Percentiles rank a stretch among this genome's conserved stretches.
These are phyloP conservation scores for Gambusia affinis DNA, from an alignment of 2,113 vertebrate species.

Conservation along the genomic window DNA sequence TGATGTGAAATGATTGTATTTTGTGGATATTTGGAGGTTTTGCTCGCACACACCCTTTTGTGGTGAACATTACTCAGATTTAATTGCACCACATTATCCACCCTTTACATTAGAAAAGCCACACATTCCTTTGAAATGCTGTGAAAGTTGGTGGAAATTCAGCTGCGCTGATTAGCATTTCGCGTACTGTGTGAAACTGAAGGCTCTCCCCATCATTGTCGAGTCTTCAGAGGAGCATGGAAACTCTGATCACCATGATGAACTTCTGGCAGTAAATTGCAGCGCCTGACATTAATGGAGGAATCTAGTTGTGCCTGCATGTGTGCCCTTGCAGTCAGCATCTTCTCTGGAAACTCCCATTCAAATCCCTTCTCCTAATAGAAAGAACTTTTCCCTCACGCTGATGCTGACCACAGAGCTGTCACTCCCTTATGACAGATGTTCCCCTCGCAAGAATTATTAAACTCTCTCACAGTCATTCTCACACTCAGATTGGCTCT, in stretches of 20 bases:
- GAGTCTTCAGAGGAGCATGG: constrained; percentile 25
- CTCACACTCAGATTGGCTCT: constrained; percentile 35
- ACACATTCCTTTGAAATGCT: constrained; percentile 31
- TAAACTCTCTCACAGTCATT: constrained; percentile 48
- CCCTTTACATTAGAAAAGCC: constrained; percentile 31
- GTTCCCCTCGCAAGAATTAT: constrained; percentile 58
- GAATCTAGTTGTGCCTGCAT: constrained; percentile 28
- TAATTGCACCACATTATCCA: constrained; percentile 47
- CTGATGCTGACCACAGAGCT: constrained; percentile 56
- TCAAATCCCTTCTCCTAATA: constrained; percentile 49
- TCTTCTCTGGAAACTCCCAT: constrained; percentile 57
- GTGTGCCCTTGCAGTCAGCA: constrained; percentile 43
- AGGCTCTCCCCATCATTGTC: not conserved
- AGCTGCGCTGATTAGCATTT: constrained; percentile 17
- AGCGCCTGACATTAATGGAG: constrained; percentile 31
- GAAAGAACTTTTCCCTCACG: constrained; percentile 55
- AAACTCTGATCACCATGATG: constrained; percentile 55
- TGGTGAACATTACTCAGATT: constrained; percentile 64
- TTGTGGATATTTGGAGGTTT: constrained; percentile 59
- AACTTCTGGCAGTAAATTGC: constrained; percentile 26
- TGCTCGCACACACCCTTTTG: constrained; percentile 55
- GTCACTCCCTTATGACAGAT: constrained; percentile 60
- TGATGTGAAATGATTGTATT: constrained; percentile 59
- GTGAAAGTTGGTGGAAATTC: constrained; percentile 33
- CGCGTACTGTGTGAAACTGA: not conserved